Evolutionary conservation across 2,113 vertebrate species (phyloP).

Genomic region (Toxotes jaculatrix): DNA sequence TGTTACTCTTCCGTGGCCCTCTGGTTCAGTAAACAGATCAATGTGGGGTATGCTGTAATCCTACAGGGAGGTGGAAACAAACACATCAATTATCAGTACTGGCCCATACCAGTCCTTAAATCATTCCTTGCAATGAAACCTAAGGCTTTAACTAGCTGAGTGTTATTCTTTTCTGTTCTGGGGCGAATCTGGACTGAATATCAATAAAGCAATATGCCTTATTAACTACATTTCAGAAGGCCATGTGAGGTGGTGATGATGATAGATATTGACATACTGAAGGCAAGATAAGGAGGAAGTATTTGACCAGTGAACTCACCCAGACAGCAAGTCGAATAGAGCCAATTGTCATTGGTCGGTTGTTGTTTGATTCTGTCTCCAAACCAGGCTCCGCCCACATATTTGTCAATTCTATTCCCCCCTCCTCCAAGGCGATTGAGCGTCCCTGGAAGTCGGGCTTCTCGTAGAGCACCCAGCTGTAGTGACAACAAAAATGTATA

Average conservation of each 20-base stretch:
- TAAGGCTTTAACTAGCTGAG: neutral
- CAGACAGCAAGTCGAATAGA: slow-evolving; percentile 90
- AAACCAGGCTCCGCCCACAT: slow-evolving; percentile 85
- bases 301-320: slow-evolving; percentile 81
- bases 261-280: neutral
- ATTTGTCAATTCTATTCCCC: slow-evolving; percentile 85
- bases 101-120: neutral
- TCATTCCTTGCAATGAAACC: neutral
- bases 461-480: slow-evolving; percentile 94
- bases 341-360: slow-evolving; percentile 86
- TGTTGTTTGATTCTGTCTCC: slow-evolving; percentile 43
- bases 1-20: slow-evolving; percentile 87
- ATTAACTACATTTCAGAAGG: neutral
- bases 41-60: slow-evolving; percentile 92
- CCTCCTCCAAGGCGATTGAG: slow-evolving; percentile 91
- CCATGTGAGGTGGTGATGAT: neutral
- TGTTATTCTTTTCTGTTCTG: neutral
- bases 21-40: slow-evolving; percentile 92
- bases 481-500: slow-evolving; percentile 1
- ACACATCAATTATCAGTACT: slow-evolving; percentile 25
- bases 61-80: slow-evolving; percentile 76
- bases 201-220: slow-evolving; percentile 10
- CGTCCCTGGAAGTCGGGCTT: slow-evolving; percentile 92
- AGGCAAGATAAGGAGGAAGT: slow-evolving; percentile 9
- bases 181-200: slow-evolving; percentile 1